Percentiles rank a stretch among this genome's conserved stretches.
Evolutionary conservation across 2,113 vertebrate species (phyloP).

Genomic region (Cochlearius cochlearius): DNA sequence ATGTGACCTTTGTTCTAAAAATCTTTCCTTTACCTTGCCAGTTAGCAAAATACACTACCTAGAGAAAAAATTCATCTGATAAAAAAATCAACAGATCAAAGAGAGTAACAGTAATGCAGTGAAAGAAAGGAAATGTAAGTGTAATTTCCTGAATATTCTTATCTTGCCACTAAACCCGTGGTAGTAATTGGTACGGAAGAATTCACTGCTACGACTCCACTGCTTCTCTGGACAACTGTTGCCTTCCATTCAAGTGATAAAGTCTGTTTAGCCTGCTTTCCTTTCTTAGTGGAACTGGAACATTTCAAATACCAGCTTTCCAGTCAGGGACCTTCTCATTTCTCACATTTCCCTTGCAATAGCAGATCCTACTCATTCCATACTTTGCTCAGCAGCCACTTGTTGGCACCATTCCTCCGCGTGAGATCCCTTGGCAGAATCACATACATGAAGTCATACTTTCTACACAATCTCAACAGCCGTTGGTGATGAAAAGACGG

Average conservation of each 20-base stretch:
- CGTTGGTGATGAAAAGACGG: background rate
- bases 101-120: background rate
- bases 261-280: background rate
- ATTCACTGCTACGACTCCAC: background rate
- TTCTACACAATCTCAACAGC: background rate
- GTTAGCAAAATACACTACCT: background rate
- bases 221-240: background rate
- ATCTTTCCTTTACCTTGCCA: background rate
- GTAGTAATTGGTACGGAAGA: background rate
- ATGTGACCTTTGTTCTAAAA: background rate
- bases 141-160: background rate
- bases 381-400: background rate
- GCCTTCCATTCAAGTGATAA: background rate
- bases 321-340: background rate
- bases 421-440: background rate
- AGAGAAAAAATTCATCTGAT: background rate
- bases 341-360: background rate
- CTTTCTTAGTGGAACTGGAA: background rate
- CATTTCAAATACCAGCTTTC: background rate
- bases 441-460: background rate
- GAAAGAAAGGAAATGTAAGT: background rate
- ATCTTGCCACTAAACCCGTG: background rate
- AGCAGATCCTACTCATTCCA: background rate
- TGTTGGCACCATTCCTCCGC: background rate
- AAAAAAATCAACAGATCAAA: background rate